Evolutionary conservation across 2,888 invertebrate species (phyloP), one percentile per base, ranked within the genome.

Genomic region (Uloborus plumipes): DNA sequence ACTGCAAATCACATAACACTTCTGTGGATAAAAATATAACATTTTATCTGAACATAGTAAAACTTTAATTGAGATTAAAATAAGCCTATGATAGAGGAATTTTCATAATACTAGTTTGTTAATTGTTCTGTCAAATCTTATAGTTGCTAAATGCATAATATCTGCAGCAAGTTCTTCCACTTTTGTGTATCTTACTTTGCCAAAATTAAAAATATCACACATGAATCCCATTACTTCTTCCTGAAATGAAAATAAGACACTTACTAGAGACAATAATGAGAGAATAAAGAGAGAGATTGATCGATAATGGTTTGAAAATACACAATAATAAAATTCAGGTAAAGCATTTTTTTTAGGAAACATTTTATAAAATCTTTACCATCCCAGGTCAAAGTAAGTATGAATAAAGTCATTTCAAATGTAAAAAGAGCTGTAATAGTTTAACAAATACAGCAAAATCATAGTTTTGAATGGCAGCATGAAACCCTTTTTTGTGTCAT

Each of bases 181-280:
- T 9, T 91, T 93, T 1, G 96, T 95, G 89, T 95, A 99, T 55
- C 94, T 92, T 86, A 94, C 94, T 89, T 94, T 94, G 86, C 95
- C 94, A 89, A 98, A 97, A 90, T 94, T 96, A 90, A 98, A 99
- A 87, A 98, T 93, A 89, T 98, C 98, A 67, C 92, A 90, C 83
- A 99, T 92, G 88, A 97, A 97, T 20, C 94, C 94, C 83, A 96
- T 92, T 16, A 98, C 93, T 89, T 98, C 95, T 83, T 95, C 94
- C 90, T 95, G 89, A 51, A 89, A 89, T 70, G 85, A 39, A 39
- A 47, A 59, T 75, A 66, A 16, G 4, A 61, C 39, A 26, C 22
- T 47, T 1, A 22, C 4, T 15, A 11, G 16, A 18, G 16, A 55
- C 1, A 2, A 55, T 18, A 55, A 20, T 18, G 55, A 20, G 16